Conservation (phyloP, 2,797 vertebrate genomes). For the Megalops cyprinoides region DNA sequence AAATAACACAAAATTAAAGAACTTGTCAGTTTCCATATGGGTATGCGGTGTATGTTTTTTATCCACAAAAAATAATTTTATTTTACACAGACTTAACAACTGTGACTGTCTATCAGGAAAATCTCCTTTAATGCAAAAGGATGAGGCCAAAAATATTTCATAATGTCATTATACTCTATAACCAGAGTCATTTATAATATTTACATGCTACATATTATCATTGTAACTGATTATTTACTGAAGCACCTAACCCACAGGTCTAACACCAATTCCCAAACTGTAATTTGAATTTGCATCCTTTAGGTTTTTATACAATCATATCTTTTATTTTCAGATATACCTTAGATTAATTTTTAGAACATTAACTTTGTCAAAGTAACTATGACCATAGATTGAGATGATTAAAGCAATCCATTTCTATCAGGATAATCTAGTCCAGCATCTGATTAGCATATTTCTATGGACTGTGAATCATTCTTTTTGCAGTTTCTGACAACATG, state of each 20-base stretch:
- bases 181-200: too few relatives aligned
- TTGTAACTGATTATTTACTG: neutral
- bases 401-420: too few relatives aligned
- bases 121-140: constrained; percentile 1
- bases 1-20: constrained; percentile 41
- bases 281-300: too few relatives aligned
- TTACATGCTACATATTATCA: too few relatives aligned
- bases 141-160: too few relatives aligned
- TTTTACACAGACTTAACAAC: too few relatives aligned
- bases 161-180: too few relatives aligned
- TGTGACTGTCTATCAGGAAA: neutral
- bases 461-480: constrained; percentile 48
- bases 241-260: neutral
- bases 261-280: neutral
- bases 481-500: constrained; percentile 55
- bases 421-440: constrained; percentile 45
- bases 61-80: too few relatives aligned
- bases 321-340: neutral
- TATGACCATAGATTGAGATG: too few relatives aligned
- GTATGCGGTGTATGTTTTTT: too few relatives aligned
- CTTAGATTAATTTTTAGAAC: too few relatives aligned
- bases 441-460: constrained; percentile 48
- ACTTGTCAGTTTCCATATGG: constrained; percentile 30
- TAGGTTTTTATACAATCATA: neutral
- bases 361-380: neutral